Base-by-base conservation (phyloP, 2,888 invertebrate species). In the Pterostichus madidus region DNA sequence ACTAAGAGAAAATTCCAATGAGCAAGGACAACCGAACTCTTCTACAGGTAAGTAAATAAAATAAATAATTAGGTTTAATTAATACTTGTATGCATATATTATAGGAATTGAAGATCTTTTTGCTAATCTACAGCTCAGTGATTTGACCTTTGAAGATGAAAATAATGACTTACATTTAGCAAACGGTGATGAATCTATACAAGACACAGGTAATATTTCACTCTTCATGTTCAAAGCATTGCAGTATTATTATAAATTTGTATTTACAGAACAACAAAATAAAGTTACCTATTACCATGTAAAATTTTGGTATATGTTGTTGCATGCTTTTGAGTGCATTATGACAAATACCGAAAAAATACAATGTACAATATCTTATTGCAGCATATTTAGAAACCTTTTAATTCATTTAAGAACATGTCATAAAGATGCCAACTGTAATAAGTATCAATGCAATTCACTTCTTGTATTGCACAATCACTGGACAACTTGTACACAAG, bases 1-100 rank as follows among this genome's bases (percentile, higher is more conserved):
- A 68, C 11, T 77, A 39, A 31, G 11, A n/a, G 56, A 56, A 17
- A 35, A 11, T 77, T 5, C 17, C 8, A 17, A 35, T 35, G 77
- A 77, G 49, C 17, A 46, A 46, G 46, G 7, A 31, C 11, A 71
- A 8, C 13, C 17, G 8, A 17, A 46, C 15, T 44, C 17, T 46
- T 46, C 44, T 46, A 44, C 71, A 71, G 46, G 46, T 71, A 39
- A 39, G 46, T 11, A 64, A 64, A 64, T 64, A 35, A 6, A 64
- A 35, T 35, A 64, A 64, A 31, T 64, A 5, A 32, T 59, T 59
- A 49, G 0, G 35, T n/a, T 64, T n/a, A 64, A 59, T 31, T 31
- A 35, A 17, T 71, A 17, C 7, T 44, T 11, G 4, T 46, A 5
- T 46, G 5, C 8, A 44, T 46, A 17, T 15, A 39, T 71, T 4